Evolutionary conservation across 2,888 invertebrate species (phyloP).

Genomic region (Anaspis maculata): DNA sequence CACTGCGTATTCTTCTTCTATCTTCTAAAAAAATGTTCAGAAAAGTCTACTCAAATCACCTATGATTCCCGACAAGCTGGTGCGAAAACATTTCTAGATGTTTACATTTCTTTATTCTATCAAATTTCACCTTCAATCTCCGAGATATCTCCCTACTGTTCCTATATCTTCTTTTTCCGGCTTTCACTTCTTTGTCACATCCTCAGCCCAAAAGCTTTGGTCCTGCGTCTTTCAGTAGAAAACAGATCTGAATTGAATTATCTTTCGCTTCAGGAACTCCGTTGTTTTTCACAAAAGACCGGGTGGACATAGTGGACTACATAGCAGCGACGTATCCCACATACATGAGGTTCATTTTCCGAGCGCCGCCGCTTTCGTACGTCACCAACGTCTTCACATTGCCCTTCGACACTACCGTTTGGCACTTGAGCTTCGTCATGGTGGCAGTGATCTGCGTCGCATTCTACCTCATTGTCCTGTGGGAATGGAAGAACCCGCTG

Average conservation of each 20-base stretch:
- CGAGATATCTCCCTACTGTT: too few species aligned
- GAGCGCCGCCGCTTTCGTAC: slow-evolving; percentile 56
- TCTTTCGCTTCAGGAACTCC: too few species aligned
- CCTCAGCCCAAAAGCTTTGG: neutral
- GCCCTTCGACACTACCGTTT: slow-evolving; percentile 47
- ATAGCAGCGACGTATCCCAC: slow-evolving; percentile 50
- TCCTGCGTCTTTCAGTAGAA: neutral
- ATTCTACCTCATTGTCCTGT: slow-evolving; percentile 26
- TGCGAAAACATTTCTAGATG: too few species aligned
- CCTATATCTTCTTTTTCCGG: neutral
- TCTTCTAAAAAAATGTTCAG: neutral
- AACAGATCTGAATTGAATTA: too few species aligned
- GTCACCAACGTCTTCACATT: slow-evolving; percentile 58
- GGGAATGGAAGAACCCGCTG: slow-evolving; percentile 30
- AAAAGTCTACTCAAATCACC: too few species aligned
- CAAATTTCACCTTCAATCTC: too few species aligned
- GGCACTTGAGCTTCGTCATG: slow-evolving; percentile 45
- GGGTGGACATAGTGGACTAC: slow-evolving; percentile 44
- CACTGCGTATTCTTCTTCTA: neutral
- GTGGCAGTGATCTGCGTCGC: slow-evolving; percentile 30
- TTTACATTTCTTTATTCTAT: too few species aligned
- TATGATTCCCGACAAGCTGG: too few species aligned
- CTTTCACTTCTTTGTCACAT: neutral
- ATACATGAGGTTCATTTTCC: slow-evolving; percentile 57
- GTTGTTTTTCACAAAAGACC: slow-evolving; percentile 34